These are phyloP conservation scores for Pardalotus punctatus DNA, from an alignment of 2,113 vertebrate species.

Conservation along the genomic window DNA sequence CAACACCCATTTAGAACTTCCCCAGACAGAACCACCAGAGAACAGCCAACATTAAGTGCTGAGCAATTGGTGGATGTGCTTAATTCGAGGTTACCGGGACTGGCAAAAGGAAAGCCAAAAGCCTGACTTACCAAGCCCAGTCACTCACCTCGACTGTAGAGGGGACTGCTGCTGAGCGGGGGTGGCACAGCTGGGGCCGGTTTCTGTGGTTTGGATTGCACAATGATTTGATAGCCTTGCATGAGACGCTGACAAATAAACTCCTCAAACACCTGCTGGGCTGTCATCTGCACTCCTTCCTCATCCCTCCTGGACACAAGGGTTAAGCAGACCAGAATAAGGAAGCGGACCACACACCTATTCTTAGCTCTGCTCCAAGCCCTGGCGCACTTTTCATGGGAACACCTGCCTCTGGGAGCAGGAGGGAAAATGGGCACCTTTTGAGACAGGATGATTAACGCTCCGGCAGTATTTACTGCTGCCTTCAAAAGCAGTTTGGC, in stretches of 20 bases:
- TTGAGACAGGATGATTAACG: not conserved
- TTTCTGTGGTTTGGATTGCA: constrained; percentile 86
- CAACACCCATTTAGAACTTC: not conserved
- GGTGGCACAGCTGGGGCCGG: constrained; percentile 72
- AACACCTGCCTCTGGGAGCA: not conserved
- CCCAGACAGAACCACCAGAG: not conserved
- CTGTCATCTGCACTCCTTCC: constrained; percentile 87
- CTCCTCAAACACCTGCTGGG: constrained; percentile 96
- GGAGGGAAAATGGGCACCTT: not conserved
- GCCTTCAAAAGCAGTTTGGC: not conserved
- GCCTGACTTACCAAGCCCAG: not conserved
- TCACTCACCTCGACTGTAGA: constrained; percentile 89
- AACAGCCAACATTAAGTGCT: not conserved
- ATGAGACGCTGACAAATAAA: constrained; percentile 97
- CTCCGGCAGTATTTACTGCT: not conserved
- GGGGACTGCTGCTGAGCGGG: constrained; percentile 92
- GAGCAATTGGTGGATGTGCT: not conserved
- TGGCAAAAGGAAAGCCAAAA: not conserved
- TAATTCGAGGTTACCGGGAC: accelerated
- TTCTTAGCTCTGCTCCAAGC: not conserved
- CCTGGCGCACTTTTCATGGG: not conserved
- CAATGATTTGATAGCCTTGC: constrained; percentile 98
- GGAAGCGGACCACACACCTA: not conserved
- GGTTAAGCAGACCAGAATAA: not conserved
- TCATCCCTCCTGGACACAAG: constrained; percentile 86